These are phyloP conservation scores for Parauchenoglanis punctatus DNA, from an alignment of 2,797 vertebrate genomes.

Conservation along the genomic window DNA sequence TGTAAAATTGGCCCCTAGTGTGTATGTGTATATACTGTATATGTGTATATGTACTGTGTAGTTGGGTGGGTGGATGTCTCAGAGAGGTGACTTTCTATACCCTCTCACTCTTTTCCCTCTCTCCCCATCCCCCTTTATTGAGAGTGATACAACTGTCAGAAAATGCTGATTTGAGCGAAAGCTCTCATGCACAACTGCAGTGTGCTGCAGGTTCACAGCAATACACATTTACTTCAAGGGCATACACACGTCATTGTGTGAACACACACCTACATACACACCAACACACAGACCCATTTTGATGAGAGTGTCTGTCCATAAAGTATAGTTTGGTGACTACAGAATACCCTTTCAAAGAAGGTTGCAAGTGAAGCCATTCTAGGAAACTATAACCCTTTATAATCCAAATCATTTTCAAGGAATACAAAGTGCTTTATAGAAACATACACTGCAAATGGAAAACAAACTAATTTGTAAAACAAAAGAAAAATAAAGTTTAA, in stretches of 20 bases:
- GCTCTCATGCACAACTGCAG: slow-evolving; percentile 55
- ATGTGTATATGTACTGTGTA: background rate
- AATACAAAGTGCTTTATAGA: background rate
- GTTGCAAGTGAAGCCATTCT: background rate
- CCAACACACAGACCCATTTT: slow-evolving; percentile 10
- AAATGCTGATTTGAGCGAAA: slow-evolving; percentile 60
- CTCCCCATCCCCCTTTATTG: slow-evolving; percentile 8
- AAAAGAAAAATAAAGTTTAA: background rate
- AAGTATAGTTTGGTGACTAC: slow-evolving; percentile 13
- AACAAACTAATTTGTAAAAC: background rate
- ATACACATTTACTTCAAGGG: slow-evolving; percentile 23
- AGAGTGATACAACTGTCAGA: slow-evolving; percentile 55
- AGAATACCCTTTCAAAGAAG: slow-evolving; percentile 23
- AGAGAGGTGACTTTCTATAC: background rate
- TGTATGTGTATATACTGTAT: background rate
- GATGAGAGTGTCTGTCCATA: background rate
- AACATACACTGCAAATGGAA: background rate
- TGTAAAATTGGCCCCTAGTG: slow-evolving; percentile 3
- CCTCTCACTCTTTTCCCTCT: background rate
- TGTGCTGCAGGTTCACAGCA: slow-evolving; percentile 39
- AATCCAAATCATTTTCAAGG: background rate
- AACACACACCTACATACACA: slow-evolving; percentile 5
- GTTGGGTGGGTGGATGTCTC: background rate
- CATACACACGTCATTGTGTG: background rate
- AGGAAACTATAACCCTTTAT: background rate